Evolutionary conservation across 2,888 invertebrate species (phyloP).

Genomic region (Phasia obesa): DNA sequence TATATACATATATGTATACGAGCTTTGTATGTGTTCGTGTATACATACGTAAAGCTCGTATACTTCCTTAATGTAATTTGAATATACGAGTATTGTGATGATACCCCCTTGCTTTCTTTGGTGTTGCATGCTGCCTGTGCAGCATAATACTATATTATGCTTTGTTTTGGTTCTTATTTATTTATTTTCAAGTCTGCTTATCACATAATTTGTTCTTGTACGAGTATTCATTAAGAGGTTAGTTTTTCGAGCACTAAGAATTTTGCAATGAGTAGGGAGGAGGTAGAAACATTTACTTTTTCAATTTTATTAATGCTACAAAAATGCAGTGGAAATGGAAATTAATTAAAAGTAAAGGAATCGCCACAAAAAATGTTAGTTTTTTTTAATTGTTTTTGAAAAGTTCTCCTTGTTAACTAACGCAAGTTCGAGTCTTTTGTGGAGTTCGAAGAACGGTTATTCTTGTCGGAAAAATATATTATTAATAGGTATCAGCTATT

Average conservation of each 20-base stretch:
- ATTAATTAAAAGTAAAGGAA: neutral
- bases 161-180: neutral
- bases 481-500: too few species aligned
- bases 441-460: too few species aligned
- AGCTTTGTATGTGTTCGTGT: neutral
- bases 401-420: too few species aligned
- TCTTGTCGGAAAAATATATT: too few species aligned
- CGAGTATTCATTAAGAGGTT: conserved; percentile 40
- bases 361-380: too few species aligned
- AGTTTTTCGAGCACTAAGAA: conserved; percentile 23
- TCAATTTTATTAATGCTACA: neutral
- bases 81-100: conserved; percentile 22
- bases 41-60: neutral
- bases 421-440: too few species aligned
- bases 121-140: conserved; percentile 17
- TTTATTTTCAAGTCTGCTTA: conserved; percentile 26
- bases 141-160: conserved; percentile 23
- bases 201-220: conserved; percentile 42
- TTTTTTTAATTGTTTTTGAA: too few species aligned
- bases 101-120: conserved; percentile 7
- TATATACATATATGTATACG: neutral
- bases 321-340: neutral
- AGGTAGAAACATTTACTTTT: neutral
- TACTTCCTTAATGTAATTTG: conserved; percentile 21
- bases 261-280: neutral